Conservation (phyloP, 2,888 invertebrate species). For the Caradrina kadenii region DNA sequence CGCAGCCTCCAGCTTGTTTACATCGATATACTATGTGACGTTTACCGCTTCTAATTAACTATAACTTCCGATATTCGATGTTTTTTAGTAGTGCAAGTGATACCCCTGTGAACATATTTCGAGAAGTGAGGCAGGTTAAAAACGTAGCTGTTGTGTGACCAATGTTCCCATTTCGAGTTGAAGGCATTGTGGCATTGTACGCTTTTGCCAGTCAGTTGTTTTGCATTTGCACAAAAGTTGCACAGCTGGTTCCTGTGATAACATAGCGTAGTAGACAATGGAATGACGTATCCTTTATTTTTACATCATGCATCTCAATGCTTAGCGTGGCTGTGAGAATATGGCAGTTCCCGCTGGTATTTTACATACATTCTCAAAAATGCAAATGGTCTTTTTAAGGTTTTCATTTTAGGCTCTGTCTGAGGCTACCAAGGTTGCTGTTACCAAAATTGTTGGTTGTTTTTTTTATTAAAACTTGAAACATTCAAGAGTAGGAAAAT, state of each 20-base stretch:
- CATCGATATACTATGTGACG: constrained; percentile 75
- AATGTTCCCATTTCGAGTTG: constrained; percentile 60
- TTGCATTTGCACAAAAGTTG: constrained; percentile 79
- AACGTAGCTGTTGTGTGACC: constrained; percentile 59
- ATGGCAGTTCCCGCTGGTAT: neutral
- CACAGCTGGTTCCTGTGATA: constrained; percentile 74
- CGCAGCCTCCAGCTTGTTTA: constrained; percentile 90
- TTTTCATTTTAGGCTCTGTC: neutral
- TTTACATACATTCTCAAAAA: neutral
- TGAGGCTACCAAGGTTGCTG: neutral
- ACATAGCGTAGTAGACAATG: constrained; percentile 61
- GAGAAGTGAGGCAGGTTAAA: constrained; percentile 55
- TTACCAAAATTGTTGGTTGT: neutral
- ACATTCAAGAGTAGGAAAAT: neutral
- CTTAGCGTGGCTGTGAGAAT: constrained; percentile 15
- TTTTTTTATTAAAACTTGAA: neutral
- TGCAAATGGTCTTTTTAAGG: neutral
- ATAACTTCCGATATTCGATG: constrained; percentile 38
- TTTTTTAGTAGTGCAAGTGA: constrained; percentile 67
- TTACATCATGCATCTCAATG: constrained; percentile 26
- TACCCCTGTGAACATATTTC: constrained; percentile 54
- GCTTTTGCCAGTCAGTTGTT: constrained; percentile 71
- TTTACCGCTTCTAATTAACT: constrained; percentile 55
- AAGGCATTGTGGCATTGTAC: constrained; percentile 74
- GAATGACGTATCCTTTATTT: constrained; percentile 57